These are phyloP conservation scores for Tinea trinotella DNA, from an alignment of 2,888 invertebrate genomes.

Conservation along the genomic window DNA sequence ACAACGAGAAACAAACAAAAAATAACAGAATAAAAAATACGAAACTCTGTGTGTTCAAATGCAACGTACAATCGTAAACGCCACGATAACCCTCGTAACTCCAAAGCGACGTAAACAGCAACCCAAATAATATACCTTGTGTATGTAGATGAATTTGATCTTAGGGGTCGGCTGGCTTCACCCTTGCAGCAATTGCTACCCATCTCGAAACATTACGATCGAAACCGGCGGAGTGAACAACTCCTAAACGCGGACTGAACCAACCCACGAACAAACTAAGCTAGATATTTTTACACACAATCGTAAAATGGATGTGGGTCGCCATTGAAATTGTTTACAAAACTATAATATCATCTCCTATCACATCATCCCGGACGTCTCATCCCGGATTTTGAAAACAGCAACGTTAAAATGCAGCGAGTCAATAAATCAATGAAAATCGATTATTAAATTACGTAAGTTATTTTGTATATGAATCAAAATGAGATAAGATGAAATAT, in stretches of 20 bases:
- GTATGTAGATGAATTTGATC: constrained; percentile 63
- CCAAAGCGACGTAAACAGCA: constrained; percentile 24
- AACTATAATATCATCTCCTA: not conserved
- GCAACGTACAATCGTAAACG: constrained; percentile 37
- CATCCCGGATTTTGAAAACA: not conserved
- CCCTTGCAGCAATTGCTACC: constrained; percentile 75
- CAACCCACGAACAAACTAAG: constrained; percentile 23
- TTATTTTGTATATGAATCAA: too few species aligned
- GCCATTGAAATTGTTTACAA: constrained; percentile 9
- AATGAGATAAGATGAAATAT: too few species aligned
- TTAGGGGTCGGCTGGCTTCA: constrained; percentile 58
- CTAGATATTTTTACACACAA: constrained; percentile 39
- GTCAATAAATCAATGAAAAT: too few species aligned
- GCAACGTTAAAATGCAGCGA: too few species aligned
- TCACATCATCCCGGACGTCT: not conserved
- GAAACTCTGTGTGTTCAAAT: too few species aligned
- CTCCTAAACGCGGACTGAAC: constrained; percentile 52
- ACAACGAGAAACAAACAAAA: too few species aligned
- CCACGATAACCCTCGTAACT: constrained; percentile 47
- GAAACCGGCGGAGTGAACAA: constrained; percentile 43
- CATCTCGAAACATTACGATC: constrained; percentile 59
- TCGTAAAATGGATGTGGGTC: constrained; percentile 12
- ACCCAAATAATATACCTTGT: constrained; percentile 45
- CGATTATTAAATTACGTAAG: too few species aligned
- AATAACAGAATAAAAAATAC: too few species aligned